A percentile compares a stretch with the other conserved stretches of the same genome.
Evolutionary conservation across 2,797 vertebrate genomes (phyloP).

Genomic region (Darevskia mixta): DNA sequence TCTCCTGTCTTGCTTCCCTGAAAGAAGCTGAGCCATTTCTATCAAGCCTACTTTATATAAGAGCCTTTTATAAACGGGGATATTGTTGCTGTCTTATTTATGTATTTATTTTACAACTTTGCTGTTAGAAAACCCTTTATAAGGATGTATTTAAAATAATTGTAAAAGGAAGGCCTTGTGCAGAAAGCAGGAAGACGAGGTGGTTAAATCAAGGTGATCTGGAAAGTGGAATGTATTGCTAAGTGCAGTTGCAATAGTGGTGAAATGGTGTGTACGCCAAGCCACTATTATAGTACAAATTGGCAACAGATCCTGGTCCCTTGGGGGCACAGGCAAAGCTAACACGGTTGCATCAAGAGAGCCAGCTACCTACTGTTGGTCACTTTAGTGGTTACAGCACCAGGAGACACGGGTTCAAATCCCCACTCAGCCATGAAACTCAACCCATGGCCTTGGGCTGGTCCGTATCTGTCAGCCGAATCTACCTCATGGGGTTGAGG

Average conservation of each 20-base stretch:
- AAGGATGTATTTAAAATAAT: neutral
- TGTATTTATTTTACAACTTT: conserved; percentile 44
- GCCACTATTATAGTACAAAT: conserved; percentile 43
- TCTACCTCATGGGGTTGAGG: neutral
- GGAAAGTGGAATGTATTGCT: neutral
- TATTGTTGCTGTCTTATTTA: conserved; percentile 2
- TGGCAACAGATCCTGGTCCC: conserved; percentile 48
- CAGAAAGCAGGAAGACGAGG: neutral
- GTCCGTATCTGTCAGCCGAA: neutral
- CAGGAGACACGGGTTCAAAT: neutral
- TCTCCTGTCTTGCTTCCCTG: neutral
- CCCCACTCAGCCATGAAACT: neutral
- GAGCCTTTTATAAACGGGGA: neutral
- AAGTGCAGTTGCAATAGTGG: neutral
- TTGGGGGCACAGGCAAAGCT: conserved; percentile 28
- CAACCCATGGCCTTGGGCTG: neutral
- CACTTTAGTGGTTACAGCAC: neutral
- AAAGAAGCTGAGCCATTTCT: neutral
- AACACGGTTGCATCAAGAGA: conserved; percentile 68
- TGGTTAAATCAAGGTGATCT: conserved; percentile 8
- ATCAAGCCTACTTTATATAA: neutral
- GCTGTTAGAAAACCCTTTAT: conserved; percentile 40
- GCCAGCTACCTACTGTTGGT: neutral
- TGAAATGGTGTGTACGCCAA: conserved; percentile 12
- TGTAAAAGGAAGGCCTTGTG: neutral